Base-by-base conservation (phyloP, 37 sponge, comb jelly and placozoan genomes). In the Spongilla lacustris region DNA sequence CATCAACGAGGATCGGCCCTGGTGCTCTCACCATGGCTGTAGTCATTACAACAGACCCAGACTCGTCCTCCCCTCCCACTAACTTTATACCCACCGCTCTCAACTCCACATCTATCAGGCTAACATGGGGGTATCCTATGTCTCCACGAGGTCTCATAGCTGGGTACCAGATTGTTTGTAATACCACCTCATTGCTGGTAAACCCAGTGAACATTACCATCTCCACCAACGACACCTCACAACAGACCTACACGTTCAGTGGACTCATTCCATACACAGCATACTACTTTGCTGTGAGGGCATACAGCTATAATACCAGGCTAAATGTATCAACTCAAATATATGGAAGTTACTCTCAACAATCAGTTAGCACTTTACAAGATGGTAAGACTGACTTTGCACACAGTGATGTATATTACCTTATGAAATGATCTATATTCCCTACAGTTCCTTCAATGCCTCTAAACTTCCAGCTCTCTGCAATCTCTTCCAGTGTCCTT, bases 91-190 rank as follows among this genome's bases (percentile, higher is more conserved):
- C 74, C n/a, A 50, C 27, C 2, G 73, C 69, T 2, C 2, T 66
- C 8, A 75, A 69, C 49, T 75, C 88, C 22, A 87, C 88, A 4
- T 79, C 92, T 2, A 50, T 91, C 21, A 21, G 46, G 71, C 17
- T 91, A 23, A 36, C 71, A 21, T 91, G 87, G 88, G 74, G 75
- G 8, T 83, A 87, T 33, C 92, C 92, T 5, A 24, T 26, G 0
- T 41, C 27, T 2, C 92, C 92, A 21, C 70, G 85, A 25, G 77
- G 88, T 26, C 48, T 14, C 14, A 91, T 91, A 14, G 23, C 28
- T 24, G 91, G 91, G 25, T 91, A 91, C 76, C 71, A 50, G 22
- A 82, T 91, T 67, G 28, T 41, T 0, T 35, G 41, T 58, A 41
- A 75, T 13, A 29, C 49, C 17, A 19, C 75, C 12, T 34, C n/a